A percentile compares a stretch with the other conserved stretches of the same genome.
Evolutionary conservation across 2,797 vertebrate species (phyloP).

Genomic region (Danio aesculapii): DNA sequence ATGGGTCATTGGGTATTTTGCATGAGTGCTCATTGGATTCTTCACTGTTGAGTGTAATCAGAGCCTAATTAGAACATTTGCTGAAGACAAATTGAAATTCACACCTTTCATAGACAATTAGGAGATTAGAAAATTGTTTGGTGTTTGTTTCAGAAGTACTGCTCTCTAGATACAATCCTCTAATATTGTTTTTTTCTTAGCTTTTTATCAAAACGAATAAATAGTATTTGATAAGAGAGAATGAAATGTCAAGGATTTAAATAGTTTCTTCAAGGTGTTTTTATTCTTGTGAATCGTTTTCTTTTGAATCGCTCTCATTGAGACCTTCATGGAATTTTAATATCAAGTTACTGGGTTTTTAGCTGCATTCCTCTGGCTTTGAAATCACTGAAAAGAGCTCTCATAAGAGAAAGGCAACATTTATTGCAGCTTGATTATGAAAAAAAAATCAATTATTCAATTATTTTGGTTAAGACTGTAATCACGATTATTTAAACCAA

Average conservation of each 20-base stretch:
- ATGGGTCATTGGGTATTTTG: slow-evolving; percentile 4
- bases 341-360: background rate
- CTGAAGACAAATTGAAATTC: background rate
- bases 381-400: background rate
- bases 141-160: background rate
- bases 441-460: no score
- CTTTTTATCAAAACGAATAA: background rate
- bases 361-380: background rate
- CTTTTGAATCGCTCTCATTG: background rate
- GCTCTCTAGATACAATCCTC: background rate
- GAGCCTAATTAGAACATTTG: slow-evolving; percentile 7
- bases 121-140: background rate
- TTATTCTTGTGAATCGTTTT: background rate
- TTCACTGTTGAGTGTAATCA: background rate
- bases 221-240: background rate
- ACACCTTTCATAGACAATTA: background rate
- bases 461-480: no score
- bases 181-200: background rate
- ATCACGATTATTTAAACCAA: no score
- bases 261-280: background rate
- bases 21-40: slow-evolving; percentile 10
- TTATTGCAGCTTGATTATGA: background rate
- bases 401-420: background rate
- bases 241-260: background rate
- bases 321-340: background rate